Base-by-base conservation (phyloP, 2,888 invertebrate genomes). In the Drosophila rubida region DNA sequence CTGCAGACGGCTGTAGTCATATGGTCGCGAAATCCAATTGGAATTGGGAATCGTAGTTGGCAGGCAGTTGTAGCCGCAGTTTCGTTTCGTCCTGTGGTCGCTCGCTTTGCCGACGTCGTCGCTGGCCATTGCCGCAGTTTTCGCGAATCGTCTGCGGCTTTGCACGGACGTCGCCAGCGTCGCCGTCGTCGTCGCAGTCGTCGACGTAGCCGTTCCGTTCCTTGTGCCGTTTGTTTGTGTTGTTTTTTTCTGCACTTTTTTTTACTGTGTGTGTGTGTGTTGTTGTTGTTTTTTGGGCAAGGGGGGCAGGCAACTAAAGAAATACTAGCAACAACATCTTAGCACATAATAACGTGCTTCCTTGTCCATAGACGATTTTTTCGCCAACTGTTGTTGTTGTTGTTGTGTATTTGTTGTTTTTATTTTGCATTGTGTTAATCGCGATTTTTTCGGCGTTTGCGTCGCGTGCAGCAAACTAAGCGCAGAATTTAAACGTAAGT, bases 331-430 rank as follows among this genome's bases (percentile, higher is more conserved):
- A 62, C 45, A 60, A 37, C 30, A 55, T 67, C 72, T 68, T 74
- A 70, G 74, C 73, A 87, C 81, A 45, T 53, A 81, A 84, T 69
- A 81, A 82, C 82, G 86, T 85, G 82, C 82, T 87, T 87, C 79
- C 87, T 78, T 71, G 86, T 80, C 74, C 54, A 62, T 73, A 65
- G 57, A 62, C 59, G 22, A 37, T 48, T 42, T 49, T 59, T 61
- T 44, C 14, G 27, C 27, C 16, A 45, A 44, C 14, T 48, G 46
- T 25, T 49, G 27, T 48, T 55, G 44, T 41, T 55, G 41, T 14
- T 61, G 42, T 48, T 57, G 44, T 53, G 37, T 51, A 42, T 37
- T 8, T 63, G 42, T 64, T 35, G n/a, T 19, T 23, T 16, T 14
- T 5, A 23, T 25, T 23, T 27, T 25, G 44, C 25, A 50, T 50